phyloP scores from a whole-genome alignment of 2,113 vertebrate genomes.

The Macrotis lagotis region DNA sequence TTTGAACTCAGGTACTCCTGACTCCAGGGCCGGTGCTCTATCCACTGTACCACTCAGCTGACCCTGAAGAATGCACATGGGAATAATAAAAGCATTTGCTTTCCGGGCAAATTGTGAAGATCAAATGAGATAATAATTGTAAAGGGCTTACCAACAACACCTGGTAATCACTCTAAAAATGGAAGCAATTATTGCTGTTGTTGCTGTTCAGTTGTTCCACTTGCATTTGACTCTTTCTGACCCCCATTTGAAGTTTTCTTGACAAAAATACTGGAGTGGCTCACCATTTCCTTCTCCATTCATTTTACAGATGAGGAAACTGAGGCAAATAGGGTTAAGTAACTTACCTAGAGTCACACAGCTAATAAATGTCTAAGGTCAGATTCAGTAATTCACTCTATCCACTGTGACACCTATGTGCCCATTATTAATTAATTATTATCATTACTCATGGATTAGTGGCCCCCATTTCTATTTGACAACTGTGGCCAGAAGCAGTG shows the following conservation, averaged over 20 bases:
- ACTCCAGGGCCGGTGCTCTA: too few species aligned
- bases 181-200: not conserved
- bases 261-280: not conserved
- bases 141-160: not conserved
- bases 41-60: too few species aligned
- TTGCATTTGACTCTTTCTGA: not conserved
- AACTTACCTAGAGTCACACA: not conserved
- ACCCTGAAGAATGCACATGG: too few species aligned
- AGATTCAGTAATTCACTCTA: not conserved
- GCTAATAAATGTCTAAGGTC: not conserved
- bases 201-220: not conserved
- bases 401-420: not conserved
- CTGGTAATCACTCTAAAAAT: not conserved
- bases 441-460: not conserved
- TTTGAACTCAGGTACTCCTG: too few species aligned
- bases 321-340: not conserved
- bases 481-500: not conserved
- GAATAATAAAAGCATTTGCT: not conserved
- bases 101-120: not conserved
- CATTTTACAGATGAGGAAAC: not conserved
- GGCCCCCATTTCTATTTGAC: not conserved
- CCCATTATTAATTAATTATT: not conserved
- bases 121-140: not conserved
- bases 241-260: not conserved
- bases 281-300: not conserved